These are phyloP conservation scores for Nixonia krombeini DNA, from an alignment of 1,140 invertebrate species.

Conservation along the genomic window DNA sequence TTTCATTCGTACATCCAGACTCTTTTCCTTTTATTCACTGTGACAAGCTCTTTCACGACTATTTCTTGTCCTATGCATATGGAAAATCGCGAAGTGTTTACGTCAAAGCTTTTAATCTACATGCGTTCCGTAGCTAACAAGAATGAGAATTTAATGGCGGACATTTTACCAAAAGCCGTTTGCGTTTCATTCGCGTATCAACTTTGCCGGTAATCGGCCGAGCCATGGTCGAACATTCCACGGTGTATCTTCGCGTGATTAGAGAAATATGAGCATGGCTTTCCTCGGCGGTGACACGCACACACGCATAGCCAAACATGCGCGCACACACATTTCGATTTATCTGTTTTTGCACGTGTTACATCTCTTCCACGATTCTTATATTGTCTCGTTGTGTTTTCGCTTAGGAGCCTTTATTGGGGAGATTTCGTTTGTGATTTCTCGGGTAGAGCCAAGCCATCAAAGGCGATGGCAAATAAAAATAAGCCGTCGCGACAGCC, in stretches of 20 bases:
- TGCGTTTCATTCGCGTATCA: not conserved
- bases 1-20: slow-evolving; percentile 31
- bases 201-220: too few species aligned
- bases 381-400: slow-evolving; percentile 1
- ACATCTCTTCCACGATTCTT: not conserved
- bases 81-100: slow-evolving; percentile 6
- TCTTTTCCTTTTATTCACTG: slow-evolving; percentile 6
- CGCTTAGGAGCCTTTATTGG: slow-evolving; percentile 10
- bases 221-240: too few species aligned
- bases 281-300: too few species aligned
- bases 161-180: not conserved
- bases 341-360: not conserved
- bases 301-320: too few species aligned
- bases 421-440: slow-evolving; percentile 21
- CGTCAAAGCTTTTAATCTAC: slow-evolving; percentile 7
- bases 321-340: not conserved
- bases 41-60: slow-evolving; percentile 3
- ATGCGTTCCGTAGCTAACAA: not conserved
- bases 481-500: slow-evolving; percentile 21
- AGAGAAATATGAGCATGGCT: too few species aligned
- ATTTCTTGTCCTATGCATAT: slow-evolving; percentile 2
- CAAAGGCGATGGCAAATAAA: slow-evolving; percentile 26
- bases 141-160: not conserved
- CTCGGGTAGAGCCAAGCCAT: slow-evolving; percentile 4
- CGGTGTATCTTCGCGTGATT: too few species aligned